Evolutionary conservation across 2,113 vertebrate genomes (phyloP).

Genomic region (Pluvialis apricaria): DNA sequence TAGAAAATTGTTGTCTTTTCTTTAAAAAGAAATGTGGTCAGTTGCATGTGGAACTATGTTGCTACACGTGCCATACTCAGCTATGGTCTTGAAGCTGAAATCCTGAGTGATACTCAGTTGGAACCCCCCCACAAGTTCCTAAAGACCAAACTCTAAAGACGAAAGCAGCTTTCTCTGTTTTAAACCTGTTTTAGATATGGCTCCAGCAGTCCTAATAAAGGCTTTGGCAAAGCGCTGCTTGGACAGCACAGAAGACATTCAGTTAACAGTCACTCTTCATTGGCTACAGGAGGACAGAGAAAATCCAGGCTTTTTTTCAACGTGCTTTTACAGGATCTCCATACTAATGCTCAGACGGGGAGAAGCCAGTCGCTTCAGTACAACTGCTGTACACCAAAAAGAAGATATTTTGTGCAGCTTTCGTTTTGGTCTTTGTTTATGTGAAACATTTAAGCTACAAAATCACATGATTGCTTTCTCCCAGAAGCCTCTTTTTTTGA

Average conservation of each 20-base stretch:
- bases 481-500: neutral
- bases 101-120: neutral
- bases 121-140: fast-evolving
- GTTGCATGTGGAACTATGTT: neutral
- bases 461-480: neutral
- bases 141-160: neutral
- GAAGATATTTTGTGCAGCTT: neutral
- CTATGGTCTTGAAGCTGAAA: neutral
- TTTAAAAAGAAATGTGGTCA: neutral
- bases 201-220: neutral
- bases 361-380: neutral
- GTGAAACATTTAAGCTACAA: neutral
- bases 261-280: neutral
- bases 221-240: neutral
- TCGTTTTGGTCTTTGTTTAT: neutral
- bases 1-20: neutral
- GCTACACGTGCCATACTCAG: neutral
- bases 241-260: neutral
- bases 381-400: neutral
- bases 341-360: neutral
- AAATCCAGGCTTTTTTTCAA: neutral
- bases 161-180: neutral
- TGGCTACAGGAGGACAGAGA: neutral
- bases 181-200: neutral
- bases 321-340: neutral